phyloP scores from a whole-genome alignment of 1,140 invertebrate species.

The Drosophila lini region DNA sequence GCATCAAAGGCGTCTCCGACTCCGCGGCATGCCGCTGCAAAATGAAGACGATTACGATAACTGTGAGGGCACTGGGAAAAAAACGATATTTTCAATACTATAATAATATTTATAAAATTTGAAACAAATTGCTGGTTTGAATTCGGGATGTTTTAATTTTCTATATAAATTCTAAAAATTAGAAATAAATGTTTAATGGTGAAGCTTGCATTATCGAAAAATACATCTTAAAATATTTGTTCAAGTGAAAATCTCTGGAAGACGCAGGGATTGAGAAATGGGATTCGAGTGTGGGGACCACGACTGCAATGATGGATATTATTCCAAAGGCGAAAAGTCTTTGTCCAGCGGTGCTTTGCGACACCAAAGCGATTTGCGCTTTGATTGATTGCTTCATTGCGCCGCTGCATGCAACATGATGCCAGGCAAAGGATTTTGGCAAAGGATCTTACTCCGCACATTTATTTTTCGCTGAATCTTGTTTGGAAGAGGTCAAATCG shows the following conservation, averaged over 20 bases:
- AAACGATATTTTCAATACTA: neutral
- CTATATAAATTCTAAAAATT: too few species aligned
- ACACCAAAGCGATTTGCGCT: slow-evolving; percentile 78
- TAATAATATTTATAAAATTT: too few species aligned
- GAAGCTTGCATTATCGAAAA: too few species aligned
- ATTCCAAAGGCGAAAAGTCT: slow-evolving; percentile 82
- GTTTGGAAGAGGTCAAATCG: slow-evolving; percentile 2
- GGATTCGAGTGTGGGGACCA: slow-evolving; percentile 15
- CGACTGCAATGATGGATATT: slow-evolving; percentile 79
- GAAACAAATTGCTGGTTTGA: too few species aligned
- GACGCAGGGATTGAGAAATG: slow-evolving; percentile 2
- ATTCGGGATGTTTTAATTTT: too few species aligned
- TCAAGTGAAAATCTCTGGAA: slow-evolving; percentile 1
- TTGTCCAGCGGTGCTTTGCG: slow-evolving; percentile 79
- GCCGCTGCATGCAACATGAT: slow-evolving; percentile 54
- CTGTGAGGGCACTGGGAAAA: slow-evolving; percentile 28
- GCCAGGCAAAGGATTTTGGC: slow-evolving; percentile 65
- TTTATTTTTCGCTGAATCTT: slow-evolving; percentile 19
- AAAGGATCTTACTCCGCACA: slow-evolving; percentile 25
- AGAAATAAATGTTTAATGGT: too few species aligned
- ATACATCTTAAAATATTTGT: neutral
- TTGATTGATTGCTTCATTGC: slow-evolving; percentile 79
- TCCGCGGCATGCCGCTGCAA: slow-evolving; percentile 62
- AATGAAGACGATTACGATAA: slow-evolving; percentile 75
- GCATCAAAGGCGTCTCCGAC: slow-evolving; percentile 80